Evolutionary conservation across 2,113 vertebrate genomes (phyloP).

Genomic region (Nothoprocta pentlandii): DNA sequence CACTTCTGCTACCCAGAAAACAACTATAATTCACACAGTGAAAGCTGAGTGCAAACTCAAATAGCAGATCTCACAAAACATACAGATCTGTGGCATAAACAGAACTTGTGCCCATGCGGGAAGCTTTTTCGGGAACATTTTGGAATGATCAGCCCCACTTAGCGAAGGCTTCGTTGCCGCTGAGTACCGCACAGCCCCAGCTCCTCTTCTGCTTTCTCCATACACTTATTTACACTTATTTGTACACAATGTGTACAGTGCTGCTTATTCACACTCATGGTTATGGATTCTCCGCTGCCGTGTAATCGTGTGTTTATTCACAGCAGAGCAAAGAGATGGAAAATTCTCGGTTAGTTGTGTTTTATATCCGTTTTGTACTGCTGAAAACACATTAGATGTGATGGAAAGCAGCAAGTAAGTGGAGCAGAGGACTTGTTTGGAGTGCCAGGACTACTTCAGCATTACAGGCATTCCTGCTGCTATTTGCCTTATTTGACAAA

Average conservation of each 20-base stretch:
- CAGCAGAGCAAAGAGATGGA: not conserved
- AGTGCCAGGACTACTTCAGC: not conserved
- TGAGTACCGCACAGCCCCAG: not conserved
- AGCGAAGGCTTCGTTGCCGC: not conserved
- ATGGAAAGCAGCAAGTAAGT: not conserved
- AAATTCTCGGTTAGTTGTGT: not conserved
- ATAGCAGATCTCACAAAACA: constrained; percentile 2
- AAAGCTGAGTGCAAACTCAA: constrained; percentile 25
- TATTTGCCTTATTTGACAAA: not conserved
- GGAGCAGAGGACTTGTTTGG: not conserved
- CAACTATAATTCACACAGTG: constrained; percentile 18
- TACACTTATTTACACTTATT: not conserved
- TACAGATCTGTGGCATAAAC: not conserved
- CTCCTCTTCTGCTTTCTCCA: not conserved
- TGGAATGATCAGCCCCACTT: not conserved
- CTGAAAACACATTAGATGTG: not conserved
- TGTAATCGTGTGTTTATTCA: not conserved
- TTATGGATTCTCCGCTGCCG: not conserved
- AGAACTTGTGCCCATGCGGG: not conserved
- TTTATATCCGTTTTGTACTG: not conserved
- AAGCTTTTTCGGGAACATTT: not conserved
- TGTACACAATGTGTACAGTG: not conserved
- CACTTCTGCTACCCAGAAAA: constrained; percentile 30
- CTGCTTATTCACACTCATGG: not conserved
- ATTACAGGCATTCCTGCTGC: not conserved